These are phyloP conservation scores for Mormoops blainvillei DNA, from an alignment of 2,113 vertebrate species.

Conservation along the genomic window DNA sequence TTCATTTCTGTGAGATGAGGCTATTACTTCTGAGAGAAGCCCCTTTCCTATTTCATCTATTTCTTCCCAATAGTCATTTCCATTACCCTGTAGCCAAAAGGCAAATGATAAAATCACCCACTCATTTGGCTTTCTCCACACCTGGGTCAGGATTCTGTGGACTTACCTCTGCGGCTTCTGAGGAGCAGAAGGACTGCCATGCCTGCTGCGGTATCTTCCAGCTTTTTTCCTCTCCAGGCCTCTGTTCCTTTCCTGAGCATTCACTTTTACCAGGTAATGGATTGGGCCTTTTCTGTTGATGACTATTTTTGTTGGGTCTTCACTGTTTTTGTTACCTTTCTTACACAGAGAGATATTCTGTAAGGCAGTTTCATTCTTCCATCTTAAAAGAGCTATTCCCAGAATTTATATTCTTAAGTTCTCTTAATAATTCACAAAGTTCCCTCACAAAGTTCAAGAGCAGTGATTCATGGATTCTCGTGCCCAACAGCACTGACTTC, in stretches of 20 bases:
- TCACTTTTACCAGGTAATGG: neutral
- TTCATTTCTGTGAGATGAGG: neutral
- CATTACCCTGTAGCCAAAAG: neutral
- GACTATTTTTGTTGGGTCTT: neutral
- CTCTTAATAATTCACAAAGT: neutral
- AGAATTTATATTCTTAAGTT: neutral
- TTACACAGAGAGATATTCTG: neutral
- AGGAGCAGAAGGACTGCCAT: neutral
- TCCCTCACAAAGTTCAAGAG: neutral
- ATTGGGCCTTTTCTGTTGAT: neutral
- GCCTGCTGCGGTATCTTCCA: neutral
- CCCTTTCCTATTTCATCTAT: neutral
- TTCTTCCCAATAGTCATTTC: neutral
- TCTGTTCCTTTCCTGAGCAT: neutral
- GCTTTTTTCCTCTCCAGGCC: neutral
- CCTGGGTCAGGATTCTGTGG: neutral
- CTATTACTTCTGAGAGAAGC: neutral
- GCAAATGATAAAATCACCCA: neutral
- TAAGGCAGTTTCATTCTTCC: neutral
- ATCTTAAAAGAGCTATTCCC: neutral
- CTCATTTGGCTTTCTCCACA: neutral
- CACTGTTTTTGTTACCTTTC: neutral
- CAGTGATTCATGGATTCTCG: neutral
- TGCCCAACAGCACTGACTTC: neutral
- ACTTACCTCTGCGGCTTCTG: neutral